Base-by-base conservation (phyloP, 2,888 invertebrate genomes). In the Volucella inflata region DNA sequence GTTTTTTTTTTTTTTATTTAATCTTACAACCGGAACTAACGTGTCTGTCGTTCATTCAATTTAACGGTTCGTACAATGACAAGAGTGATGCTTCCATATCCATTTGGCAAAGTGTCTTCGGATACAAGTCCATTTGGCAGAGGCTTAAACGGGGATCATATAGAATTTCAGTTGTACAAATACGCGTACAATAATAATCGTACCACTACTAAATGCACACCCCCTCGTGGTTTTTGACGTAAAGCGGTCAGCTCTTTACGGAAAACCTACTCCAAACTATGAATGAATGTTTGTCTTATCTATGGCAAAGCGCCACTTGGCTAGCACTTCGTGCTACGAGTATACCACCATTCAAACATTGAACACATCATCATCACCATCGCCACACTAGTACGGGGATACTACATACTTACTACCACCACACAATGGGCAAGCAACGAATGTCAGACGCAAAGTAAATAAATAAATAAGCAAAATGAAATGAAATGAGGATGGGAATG, bases 271-370 rank as follows among this genome's bases (percentile, higher is more conserved):
- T 84, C 84, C 80, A 80, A 84, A 84, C 75, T 71, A 84, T 84
- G 84, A 84, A 84, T 84, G 84, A 80, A 84, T 71, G 70, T 64
- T 84, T 84, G 80, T 75, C 84, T 84, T 80, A 80, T 84, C 84
- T 79, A 74, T 84, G 84, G 84, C 84, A 84, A 76, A 84, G 84
- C 84, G 84, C 84, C 84, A 84, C 84, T 84, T 80, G 84, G 84
- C 84, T 71, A 71, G 59, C 75, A 80, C 84, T 80, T 80, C 30
- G 70, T 75, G 55, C 48, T 55, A 57, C 75, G 12, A 17, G 12
- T 17, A 8, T 65, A 40, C 74, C 60, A 59, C 60, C 64, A 70
- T 75, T 75, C 68, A 70, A 38, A 38, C 60, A 64, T 79, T 38
- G 68, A 75, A 70, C 65, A 75, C 65, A 75, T 80, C 59, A 57